Evolutionary conservation across 2,888 invertebrate genomes (phyloP).

Genomic region (Perdita meconis): DNA sequence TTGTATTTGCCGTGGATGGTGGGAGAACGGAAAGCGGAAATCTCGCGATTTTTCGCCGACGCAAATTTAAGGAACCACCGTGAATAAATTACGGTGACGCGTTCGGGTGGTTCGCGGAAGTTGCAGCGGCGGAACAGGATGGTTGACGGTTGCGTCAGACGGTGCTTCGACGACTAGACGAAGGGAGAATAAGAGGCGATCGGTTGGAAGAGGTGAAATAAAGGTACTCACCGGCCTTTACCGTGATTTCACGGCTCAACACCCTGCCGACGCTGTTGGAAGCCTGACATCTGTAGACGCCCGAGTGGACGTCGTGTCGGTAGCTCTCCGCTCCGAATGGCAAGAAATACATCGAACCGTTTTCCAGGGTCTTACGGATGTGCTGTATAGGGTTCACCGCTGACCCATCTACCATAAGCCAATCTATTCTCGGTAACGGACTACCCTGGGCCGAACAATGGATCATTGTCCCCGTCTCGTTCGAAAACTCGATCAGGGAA

Average conservation of each 20-base stretch:
- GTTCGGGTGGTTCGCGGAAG: not conserved
- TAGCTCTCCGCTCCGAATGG: constrained; percentile 93
- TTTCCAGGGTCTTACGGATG: constrained; percentile 90
- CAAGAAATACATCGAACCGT: constrained; percentile 94
- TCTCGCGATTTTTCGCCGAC: not conserved
- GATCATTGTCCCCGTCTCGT: constrained; percentile 90
- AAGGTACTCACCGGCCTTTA: constrained; percentile 92
- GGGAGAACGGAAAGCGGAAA: not conserved
- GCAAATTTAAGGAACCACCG: not conserved
- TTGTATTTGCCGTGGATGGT: constrained; percentile 6
- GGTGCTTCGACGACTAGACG: not conserved
- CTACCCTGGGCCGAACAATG: constrained; percentile 92
- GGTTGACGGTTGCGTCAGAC: not conserved
- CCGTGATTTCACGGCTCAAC: constrained; percentile 93
- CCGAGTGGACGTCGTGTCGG: constrained; percentile 93
- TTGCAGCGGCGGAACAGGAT: not conserved
- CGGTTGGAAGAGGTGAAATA: constrained; percentile 59
- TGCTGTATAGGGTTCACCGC: constrained; percentile 87
- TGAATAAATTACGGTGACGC: not conserved
- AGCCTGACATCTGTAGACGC: constrained; percentile 89
- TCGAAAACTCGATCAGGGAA: constrained; percentile 90
- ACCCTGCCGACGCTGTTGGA: constrained; percentile 90
- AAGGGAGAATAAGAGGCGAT: constrained; percentile 32
- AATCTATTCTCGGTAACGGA: constrained; percentile 91
- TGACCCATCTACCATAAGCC: constrained; percentile 90